Evolutionary conservation across 2,888 invertebrate genomes (phyloP).

Genomic region (Leptodirus hochenwartii): DNA sequence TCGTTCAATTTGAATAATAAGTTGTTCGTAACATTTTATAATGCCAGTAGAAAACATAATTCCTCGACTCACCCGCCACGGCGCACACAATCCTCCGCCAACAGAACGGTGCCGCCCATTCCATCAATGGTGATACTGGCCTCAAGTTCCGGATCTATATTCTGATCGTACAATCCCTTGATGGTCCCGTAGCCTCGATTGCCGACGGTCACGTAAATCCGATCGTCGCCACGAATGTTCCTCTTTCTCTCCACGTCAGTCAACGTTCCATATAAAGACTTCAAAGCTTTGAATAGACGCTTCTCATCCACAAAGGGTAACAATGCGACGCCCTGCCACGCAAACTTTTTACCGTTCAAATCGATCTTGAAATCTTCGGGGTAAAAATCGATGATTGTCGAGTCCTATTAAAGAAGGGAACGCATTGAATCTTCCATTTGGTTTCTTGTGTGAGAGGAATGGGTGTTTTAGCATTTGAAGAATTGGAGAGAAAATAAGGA

Average conservation of each 20-base stretch:
- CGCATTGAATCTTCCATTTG: too few species aligned
- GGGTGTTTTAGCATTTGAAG: too few species aligned
- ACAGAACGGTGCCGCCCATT: slow-evolving; percentile 62
- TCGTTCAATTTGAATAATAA: too few species aligned
- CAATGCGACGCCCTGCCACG: slow-evolving; percentile 98
- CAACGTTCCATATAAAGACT: slow-evolving; percentile 59
- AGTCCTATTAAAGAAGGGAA: slow-evolving; percentile 53
- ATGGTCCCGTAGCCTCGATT: slow-evolving; percentile 54
- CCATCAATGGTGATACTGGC: slow-evolving; percentile 57
- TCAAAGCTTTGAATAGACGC: slow-evolving; percentile 66
- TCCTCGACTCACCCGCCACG: slow-evolving; percentile 50
- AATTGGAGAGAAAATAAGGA: too few species aligned
- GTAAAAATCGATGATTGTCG: slow-evolving; percentile 96
- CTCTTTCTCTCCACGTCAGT: slow-evolving; percentile 74
- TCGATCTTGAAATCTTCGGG: slow-evolving; percentile 95
- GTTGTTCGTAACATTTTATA: too few species aligned
- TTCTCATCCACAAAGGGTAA: slow-evolving; percentile 95
- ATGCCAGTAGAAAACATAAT: too few species aligned
- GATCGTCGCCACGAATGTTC: slow-evolving; percentile 75
- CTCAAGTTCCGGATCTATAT: slow-evolving; percentile 29
- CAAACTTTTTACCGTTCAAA: slow-evolving; percentile 97
- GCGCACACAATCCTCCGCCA: slow-evolving; percentile 49
- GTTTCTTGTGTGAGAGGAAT: too few species aligned
- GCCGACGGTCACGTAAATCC: slow-evolving; percentile 63
- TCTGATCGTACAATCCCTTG: slow-evolving; percentile 46